Evolutionary conservation across 2,888 invertebrate species (phyloP).

Genomic region (Pyrocoelia pectoralis): DNA sequence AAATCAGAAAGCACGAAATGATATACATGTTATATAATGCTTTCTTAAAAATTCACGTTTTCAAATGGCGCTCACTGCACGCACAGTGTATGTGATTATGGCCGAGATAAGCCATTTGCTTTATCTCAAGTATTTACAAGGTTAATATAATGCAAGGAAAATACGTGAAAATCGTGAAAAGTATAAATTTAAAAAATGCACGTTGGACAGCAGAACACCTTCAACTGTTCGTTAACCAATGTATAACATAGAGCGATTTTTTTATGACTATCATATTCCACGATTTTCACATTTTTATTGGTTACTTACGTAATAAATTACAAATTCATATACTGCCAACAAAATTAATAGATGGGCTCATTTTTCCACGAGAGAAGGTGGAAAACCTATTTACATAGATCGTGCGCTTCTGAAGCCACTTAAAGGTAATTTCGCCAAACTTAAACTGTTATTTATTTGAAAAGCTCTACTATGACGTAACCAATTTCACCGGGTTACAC

Average conservation of each 20-base stretch:
- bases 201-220: no score
- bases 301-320: not conserved
- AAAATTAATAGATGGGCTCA: not conserved
- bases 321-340: not conserved
- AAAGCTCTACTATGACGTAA: no score
- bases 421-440: not conserved
- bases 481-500: no score
- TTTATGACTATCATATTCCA: no score
- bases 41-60: slow-evolving; percentile 8
- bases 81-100: not conserved
- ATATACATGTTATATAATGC: not conserved
- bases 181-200: not conserved
- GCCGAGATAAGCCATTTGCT: not conserved
- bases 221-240: no score
- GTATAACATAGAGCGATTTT: no score
- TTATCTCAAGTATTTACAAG: not conserved
- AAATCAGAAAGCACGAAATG: not conserved
- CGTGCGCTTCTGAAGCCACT: not conserved
- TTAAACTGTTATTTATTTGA: no score
- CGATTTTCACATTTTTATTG: not conserved
- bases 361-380: not conserved
- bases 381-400: not conserved
- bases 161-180: not conserved
- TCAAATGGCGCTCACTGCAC: not conserved
- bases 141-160: not conserved